A percentile compares a stretch with the other conserved stretches of the same genome.
phyloP scores from a whole-genome alignment of 2,113 vertebrate species.

The Rhombomys opimus region DNA sequence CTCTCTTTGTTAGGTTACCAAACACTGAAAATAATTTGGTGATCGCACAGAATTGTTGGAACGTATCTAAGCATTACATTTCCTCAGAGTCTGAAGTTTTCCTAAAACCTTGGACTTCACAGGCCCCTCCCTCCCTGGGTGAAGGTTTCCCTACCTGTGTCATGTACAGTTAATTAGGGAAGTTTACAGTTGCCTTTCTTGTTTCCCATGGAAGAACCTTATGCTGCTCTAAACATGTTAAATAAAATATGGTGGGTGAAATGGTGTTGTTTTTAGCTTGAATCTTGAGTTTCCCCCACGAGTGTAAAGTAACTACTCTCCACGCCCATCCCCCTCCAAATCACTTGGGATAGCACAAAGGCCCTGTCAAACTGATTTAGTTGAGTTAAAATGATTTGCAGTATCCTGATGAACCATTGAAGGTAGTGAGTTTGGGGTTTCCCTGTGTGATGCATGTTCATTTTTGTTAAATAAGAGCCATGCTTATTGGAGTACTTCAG shows the following conservation, averaged over 20 bases:
- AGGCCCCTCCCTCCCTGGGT: background rate
- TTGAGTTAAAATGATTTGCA: constrained; percentile 9
- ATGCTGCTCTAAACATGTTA: constrained; percentile 54
- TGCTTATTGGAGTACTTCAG: background rate
- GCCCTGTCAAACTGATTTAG: constrained; percentile 30
- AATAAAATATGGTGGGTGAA: constrained; percentile 66
- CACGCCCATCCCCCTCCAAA: background rate
- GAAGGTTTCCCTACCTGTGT: constrained; percentile 12
- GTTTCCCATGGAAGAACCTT: constrained; percentile 61
- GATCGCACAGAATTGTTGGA: background rate
- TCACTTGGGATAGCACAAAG: background rate
- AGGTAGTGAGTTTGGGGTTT: constrained; percentile 15
- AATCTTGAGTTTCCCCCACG: constrained; percentile 47
- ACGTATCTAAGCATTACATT: background rate
- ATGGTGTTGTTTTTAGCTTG: constrained; percentile 67
- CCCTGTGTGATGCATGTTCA: background rate
- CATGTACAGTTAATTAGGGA: constrained; percentile 59
- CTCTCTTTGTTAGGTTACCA: constrained; percentile 43
- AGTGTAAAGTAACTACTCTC: constrained; percentile 3
- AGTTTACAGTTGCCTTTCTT: constrained; percentile 63
- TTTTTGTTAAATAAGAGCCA: constrained; percentile 47
- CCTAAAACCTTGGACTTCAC: constrained; percentile 8
- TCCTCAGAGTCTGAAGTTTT: constrained; percentile 33
- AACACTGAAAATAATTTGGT: background rate
- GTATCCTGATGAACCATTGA: background rate